Evolutionary conservation across 2,888 invertebrate species (phyloP).

Genomic region (Drosophila histrio): DNA sequence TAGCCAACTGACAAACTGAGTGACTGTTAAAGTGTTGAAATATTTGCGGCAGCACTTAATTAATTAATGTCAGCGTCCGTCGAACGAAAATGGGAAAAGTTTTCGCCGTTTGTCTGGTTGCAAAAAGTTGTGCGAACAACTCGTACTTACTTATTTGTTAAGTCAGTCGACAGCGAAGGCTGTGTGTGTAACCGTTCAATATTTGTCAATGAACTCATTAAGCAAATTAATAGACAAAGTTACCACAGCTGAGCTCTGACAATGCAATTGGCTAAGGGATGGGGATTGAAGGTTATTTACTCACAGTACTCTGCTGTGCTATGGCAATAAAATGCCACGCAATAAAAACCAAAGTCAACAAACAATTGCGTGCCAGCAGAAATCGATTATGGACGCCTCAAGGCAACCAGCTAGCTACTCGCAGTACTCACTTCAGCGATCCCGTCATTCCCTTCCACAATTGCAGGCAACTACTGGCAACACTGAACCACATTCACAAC

Average conservation of each 20-base stretch:
- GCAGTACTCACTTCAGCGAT: background rate
- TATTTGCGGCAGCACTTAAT: conserved; percentile 73
- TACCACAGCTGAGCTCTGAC: conserved; percentile 60
- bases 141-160: conserved; percentile 45
- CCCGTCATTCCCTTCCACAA: background rate
- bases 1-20: conserved; percentile 50
- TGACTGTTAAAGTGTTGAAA: conserved; percentile 70
- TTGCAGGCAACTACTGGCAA: background rate
- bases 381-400: conserved; percentile 74
- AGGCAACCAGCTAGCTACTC: conserved; percentile 20
- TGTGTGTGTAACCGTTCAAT: conserved; percentile 58
- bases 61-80: conserved; percentile 72
- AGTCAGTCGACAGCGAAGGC: conserved; percentile 10
- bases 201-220: conserved; percentile 78
- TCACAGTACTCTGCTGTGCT: conserved; percentile 14
- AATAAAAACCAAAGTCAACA: conserved; percentile 82
- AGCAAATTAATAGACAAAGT: conserved; percentile 78
- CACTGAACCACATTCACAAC: conserved; percentile 15
- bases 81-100: conserved; percentile 73
- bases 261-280: conserved; percentile 29
- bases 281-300: conserved; percentile 33
- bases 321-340: conserved; percentile 71
- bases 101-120: conserved; percentile 24
- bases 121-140: conserved; percentile 51
- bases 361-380: conserved; percentile 63